These are phyloP conservation scores for Amblyornis subalaris DNA, from an alignment of 2,113 vertebrate species.

Conservation along the genomic window DNA sequence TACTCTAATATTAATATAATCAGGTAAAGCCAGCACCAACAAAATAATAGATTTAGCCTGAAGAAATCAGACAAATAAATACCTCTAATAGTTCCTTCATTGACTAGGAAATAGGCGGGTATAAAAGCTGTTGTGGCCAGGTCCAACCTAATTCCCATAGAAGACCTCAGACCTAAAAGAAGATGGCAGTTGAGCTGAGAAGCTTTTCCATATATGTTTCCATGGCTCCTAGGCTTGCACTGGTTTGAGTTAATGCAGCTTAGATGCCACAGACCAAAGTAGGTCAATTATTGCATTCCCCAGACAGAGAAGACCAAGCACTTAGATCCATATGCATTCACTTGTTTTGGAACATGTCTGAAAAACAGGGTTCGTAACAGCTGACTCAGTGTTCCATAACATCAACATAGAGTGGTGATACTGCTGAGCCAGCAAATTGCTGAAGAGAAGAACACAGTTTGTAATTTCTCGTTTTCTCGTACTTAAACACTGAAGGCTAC, in stretches of 20 bases:
- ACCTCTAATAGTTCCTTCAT: not conserved
- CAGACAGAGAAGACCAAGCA: not conserved
- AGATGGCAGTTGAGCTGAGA: not conserved
- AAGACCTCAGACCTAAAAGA: not conserved
- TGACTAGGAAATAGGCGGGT: not conserved
- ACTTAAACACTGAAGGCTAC: not conserved
- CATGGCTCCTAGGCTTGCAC: not conserved
- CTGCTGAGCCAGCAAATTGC: not conserved
- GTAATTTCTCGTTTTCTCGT: not conserved
- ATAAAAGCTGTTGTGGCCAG: not conserved
- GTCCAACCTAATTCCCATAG: not conserved
- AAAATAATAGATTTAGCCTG: not conserved
- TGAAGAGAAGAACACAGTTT: not conserved
- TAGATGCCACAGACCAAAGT: not conserved
- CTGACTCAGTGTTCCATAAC: not conserved
- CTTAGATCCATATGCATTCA: not conserved
- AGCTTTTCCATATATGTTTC: not conserved
- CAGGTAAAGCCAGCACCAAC: not conserved
- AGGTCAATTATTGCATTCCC: not conserved
- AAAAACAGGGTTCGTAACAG: not conserved
- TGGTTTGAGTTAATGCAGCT: not conserved
- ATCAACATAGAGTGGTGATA: not conserved
- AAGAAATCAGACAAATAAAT: not conserved
- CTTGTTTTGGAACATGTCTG: not conserved
- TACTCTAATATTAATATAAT: not conserved